Evolutionary conservation across 2,113 vertebrate species (phyloP), one percentile per base, ranked within the genome.

Genomic region (Catharus bicknelli): DNA sequence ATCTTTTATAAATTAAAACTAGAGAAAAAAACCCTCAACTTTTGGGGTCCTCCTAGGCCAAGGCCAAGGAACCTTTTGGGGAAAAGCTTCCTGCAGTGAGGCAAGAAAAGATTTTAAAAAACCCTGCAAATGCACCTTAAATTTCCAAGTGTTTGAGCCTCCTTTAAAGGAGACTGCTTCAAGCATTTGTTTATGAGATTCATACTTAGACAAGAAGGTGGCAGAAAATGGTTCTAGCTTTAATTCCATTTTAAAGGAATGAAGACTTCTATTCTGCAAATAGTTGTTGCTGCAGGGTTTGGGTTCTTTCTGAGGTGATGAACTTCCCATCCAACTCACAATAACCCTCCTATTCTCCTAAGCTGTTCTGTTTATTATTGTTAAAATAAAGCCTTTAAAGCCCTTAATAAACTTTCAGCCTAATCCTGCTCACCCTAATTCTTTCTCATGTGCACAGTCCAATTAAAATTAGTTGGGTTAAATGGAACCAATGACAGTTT

Each of bases 301-400:
- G 26, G 21, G 9, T 3, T 66, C 80, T 81, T 85, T 86, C 66
- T 51, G 36, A 92, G 68, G 34, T 29, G 15, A 19, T n/a, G 76
- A n/a, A 83, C 57, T 93, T 93, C 63, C 79, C 57, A 53, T 57
- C 72, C 51, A 77, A 48, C 43, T 74, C 66, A 86, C 83, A 93
- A 67, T 79, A 70, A 63, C 40, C 11, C 57, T 91, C 18, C 61
- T 91, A 88, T 93, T 90, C 88, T 83, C 51, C 68, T 84, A 74
- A 94, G 7, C 8, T 4, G 0, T 78, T 92, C 63, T 91, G 80
- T 86, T 96, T 95, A 80, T 92, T 92, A 74, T 91, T 94, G 57
- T 91, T 83, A 59, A 94, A 95, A 91, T 27, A 75, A 90, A 96
- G 43, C 87, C 22, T 88, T 96, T 85, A 91, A 94, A 94, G 36